phyloP scores from a whole-genome alignment of 2,888 invertebrate genomes.

The Trimorus sp. region DNA sequence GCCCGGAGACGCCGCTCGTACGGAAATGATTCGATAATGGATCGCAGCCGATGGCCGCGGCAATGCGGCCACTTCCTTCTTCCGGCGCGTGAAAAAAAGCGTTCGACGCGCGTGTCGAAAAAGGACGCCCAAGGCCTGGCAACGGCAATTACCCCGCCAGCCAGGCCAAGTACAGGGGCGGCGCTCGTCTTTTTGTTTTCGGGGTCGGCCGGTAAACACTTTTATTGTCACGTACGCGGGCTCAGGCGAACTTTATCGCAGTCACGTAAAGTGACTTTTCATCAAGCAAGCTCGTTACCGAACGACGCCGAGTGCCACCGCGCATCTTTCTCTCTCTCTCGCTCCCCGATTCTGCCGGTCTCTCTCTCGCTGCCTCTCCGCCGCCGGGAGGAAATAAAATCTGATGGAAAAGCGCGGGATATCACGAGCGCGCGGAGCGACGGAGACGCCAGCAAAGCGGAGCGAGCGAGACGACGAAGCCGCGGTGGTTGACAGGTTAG shows the following conservation, averaged over 20 bases:
- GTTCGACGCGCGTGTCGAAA: background rate
- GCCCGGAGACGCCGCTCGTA: constrained; percentile 26
- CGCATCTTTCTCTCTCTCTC: constrained; percentile 2
- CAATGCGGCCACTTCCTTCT: constrained; percentile 15
- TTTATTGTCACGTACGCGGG: constrained; percentile 59
- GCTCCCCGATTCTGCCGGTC: background rate
- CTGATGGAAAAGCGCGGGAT: constrained; percentile 58
- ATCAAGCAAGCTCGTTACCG: constrained; percentile 64
- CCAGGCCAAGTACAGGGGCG: background rate
- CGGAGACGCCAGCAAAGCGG: constrained; percentile 27
- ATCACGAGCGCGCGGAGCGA: constrained; percentile 44
- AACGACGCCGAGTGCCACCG: constrained; percentile 41
- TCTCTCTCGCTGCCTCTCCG: background rate
- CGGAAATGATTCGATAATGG: constrained; percentile 45
- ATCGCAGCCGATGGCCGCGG: constrained; percentile 8
- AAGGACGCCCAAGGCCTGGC: no score
- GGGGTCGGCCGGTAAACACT: constrained; percentile 50
- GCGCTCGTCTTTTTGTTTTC: constrained; percentile 38
- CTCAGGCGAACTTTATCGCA: constrained; percentile 51
- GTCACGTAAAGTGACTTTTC: constrained; percentile 66
- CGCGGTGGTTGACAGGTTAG: constrained; percentile 67
- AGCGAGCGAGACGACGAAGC: constrained; percentile 44
- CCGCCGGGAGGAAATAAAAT: constrained; percentile 56
- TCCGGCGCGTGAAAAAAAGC: background rate
- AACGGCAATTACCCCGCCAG: no score